These are phyloP conservation scores for Poeciliopsis presidionis DNA, from an alignment of 2,797 vertebrate genomes.

Conservation along the genomic window DNA sequence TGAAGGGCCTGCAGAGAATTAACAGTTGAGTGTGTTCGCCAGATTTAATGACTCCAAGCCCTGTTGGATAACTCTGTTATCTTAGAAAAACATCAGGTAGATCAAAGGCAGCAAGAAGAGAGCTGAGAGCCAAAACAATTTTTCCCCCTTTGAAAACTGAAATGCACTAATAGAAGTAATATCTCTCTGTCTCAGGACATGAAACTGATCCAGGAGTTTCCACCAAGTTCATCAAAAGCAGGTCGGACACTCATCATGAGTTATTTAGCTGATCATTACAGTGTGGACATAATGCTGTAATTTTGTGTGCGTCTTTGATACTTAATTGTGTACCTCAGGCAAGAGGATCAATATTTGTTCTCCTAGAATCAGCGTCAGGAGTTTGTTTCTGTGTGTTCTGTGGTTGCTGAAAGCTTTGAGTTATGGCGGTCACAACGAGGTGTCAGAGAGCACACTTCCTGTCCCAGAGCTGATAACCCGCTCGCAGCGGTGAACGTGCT, in stretches of 20 bases:
- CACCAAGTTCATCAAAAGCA: conserved; percentile 55
- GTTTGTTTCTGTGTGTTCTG: conserved; percentile 19
- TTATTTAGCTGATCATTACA: conserved; percentile 44
- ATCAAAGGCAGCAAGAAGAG: conserved; percentile 24
- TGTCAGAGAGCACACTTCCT: conserved; percentile 68
- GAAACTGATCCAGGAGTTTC: conserved; percentile 55
- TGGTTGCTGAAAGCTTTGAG: conserved; percentile 32
- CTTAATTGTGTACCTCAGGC: conserved; percentile 4
- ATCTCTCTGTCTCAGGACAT: conserved; percentile 42
- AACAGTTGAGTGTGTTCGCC: conserved; percentile 11
- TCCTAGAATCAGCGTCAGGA: conserved; percentile 19
- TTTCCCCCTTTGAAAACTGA: conserved; percentile 6
- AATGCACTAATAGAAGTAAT: conserved; percentile 26
- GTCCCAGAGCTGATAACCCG: conserved; percentile 35
- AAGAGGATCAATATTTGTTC: conserved; percentile 1
- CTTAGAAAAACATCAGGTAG: conserved; percentile 12
- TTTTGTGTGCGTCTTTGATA: conserved; percentile 20
- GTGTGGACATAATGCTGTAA: conserved; percentile 49
- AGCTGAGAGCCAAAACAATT: conserved; percentile 2
- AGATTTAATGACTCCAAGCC: not conserved
- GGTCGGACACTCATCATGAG: conserved; percentile 49
- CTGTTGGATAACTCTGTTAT: not conserved
- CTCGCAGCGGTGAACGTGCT: not conserved
- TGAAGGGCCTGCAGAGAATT: conserved; percentile 8
- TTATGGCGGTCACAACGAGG: conserved; percentile 46